Conservation (phyloP, 2,797 vertebrate genomes). For the Mus minutoides region DNA sequence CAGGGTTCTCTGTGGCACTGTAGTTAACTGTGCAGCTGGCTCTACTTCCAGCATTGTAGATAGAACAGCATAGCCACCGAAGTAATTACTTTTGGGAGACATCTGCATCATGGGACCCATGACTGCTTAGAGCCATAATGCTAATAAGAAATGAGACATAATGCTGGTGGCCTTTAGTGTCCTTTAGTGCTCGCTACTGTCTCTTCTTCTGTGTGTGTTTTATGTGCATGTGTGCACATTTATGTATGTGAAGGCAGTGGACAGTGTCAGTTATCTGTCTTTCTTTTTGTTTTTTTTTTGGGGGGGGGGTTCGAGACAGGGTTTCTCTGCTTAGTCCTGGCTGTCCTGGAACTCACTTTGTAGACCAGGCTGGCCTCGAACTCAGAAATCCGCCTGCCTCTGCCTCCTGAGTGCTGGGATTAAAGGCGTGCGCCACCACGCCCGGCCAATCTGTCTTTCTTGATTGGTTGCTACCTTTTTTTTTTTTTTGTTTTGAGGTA, state of each 20-base stretch:
- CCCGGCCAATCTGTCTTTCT: neutral
- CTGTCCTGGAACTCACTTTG: too few relatives aligned
- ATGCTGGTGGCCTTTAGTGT: neutral
- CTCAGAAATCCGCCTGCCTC: too few relatives aligned
- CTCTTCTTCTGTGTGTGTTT: neutral
- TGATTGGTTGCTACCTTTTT: neutral
- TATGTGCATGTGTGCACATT: neutral
- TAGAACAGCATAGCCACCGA: neutral
- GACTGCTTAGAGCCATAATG: neutral
- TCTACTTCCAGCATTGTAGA: neutral
- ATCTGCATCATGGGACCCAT: fast-evolving
- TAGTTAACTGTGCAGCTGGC: neutral
- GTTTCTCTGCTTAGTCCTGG: too few relatives aligned
- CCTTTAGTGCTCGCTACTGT: neutral
- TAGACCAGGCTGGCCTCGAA: too few relatives aligned
- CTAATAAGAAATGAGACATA: neutral
- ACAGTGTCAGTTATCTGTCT: neutral
- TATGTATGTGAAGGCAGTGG: neutral
- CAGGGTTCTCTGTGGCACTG: neutral
- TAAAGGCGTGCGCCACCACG: too few relatives aligned
- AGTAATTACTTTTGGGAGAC: neutral
- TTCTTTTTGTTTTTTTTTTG: neutral
- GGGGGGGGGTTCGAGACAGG: too few relatives aligned
- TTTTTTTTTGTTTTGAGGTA: neutral
- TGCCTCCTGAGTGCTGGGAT: too few relatives aligned